Base-by-base conservation (phyloP, 2,888 invertebrate species). In the Acrobasis repandana region DNA sequence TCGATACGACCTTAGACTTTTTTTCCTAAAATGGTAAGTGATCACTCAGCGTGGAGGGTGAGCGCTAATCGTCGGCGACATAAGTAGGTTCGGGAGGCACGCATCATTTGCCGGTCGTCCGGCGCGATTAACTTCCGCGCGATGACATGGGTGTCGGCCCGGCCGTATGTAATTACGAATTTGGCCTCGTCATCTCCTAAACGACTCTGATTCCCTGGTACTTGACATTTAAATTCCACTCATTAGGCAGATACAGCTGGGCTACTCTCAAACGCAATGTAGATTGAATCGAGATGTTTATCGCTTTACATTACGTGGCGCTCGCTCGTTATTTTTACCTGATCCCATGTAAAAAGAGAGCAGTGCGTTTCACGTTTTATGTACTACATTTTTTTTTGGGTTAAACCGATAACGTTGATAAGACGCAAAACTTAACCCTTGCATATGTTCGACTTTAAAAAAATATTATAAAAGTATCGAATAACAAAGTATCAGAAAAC, bases 51-150 rank as follows among this genome's bases (percentile, higher is more conserved):
- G 75, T 75, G 70, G 75, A 79, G 70, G 71, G 74, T 69, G 74
- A 75, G 74, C 75, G 80, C 77, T 90, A 88, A 90, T 90, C 83
- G 82, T 75, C 69, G 73, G 74, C 74, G 90, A 90, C 91, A 80
- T 89, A 86, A 86, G 83, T 79, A 82, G 76, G 76, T 79, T 74
- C 77, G 74, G 76, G 82, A 72, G 74, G 83, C 82, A 86, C 87
- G 88, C 88, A 87, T 90, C 89, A 88, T 87, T 88, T 87, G 83
- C 82, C 83, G 81, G 72, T 79, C 83, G 88, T 88, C 89, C 69
- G 83, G 68, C 67, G 68, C 80, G 82, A 86, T 89, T 85, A 88
- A 72, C 79, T 77, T 70, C 75, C 76, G 76, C 72, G 68, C 77
- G 72, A 70, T 85, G 88, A 90, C 83, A 80, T 75, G 86, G 86